Evolutionary conservation across 2,797 vertebrate genomes (phyloP).

Genomic region (Petrocephalus schoutedeni): DNA sequence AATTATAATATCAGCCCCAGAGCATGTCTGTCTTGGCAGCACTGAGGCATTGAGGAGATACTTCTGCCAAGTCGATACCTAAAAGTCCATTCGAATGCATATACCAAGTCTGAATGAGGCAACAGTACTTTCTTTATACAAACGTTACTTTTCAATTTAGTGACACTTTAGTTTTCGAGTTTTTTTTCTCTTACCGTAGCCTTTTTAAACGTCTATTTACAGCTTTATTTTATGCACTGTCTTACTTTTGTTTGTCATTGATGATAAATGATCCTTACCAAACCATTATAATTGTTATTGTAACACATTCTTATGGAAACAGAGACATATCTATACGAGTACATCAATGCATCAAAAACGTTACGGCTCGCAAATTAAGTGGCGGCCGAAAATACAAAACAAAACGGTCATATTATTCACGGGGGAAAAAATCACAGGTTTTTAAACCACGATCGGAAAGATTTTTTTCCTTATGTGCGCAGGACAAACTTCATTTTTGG

Average conservation of each 20-base stretch:
- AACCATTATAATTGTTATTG: constrained; percentile 27
- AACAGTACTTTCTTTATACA: constrained; percentile 64
- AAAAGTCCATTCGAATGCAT: constrained; percentile 66
- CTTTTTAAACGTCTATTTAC: constrained; percentile 28
- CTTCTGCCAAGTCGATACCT: constrained; percentile 56
- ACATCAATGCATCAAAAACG: constrained; percentile 20
- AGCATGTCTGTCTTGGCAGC: constrained; percentile 63
- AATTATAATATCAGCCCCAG: constrained; percentile 69
- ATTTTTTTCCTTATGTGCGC: not conserved
- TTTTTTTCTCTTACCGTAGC: constrained; percentile 13
- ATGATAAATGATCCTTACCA: constrained; percentile 39
- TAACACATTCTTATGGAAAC: constrained; percentile 20
- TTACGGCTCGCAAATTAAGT: not conserved
- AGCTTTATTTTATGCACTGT: constrained; percentile 29
- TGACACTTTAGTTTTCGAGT: constrained; percentile 26
- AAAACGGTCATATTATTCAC: not conserved
- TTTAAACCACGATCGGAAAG: not conserved
- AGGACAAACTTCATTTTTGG: not conserved
- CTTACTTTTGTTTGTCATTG: constrained; percentile 33
- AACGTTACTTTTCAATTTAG: constrained; percentile 33
- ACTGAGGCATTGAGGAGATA: constrained; percentile 47
- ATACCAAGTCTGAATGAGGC: constrained; percentile 44
- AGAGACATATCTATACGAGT: constrained; percentile 13
- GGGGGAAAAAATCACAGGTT: not conserved
- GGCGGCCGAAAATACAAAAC: not conserved